Evolutionary conservation across 2,888 invertebrate genomes (phyloP).

Genomic region (Sarcophaga variegata): DNA sequence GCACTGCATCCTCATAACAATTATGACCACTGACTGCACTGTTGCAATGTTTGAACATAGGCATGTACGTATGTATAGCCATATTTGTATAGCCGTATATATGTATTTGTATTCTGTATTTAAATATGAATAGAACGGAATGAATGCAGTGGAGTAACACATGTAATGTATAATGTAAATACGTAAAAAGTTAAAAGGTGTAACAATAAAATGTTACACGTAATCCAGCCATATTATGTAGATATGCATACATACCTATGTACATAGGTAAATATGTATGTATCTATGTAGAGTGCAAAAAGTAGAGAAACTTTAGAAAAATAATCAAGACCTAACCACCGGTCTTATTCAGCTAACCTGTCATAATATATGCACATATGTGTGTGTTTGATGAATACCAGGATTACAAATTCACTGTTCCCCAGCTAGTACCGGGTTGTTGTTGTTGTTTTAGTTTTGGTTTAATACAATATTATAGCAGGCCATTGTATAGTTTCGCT

Average conservation of each 20-base stretch:
- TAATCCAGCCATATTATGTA: constrained; percentile 7
- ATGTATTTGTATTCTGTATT: constrained; percentile 12
- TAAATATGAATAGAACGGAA: constrained; percentile 44
- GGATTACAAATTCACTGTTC: neutral
- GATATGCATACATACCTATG: neutral
- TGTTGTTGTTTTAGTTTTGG: neutral
- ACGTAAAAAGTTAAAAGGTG: constrained; percentile 65
- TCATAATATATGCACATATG: neutral
- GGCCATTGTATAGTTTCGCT: neutral
- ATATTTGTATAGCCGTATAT: neutral
- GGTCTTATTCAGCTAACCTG: constrained; percentile 22
- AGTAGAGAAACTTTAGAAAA: neutral
- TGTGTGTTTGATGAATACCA: neutral
- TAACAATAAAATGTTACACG: constrained; percentile 61
- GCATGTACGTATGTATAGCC: neutral
- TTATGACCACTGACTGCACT: constrained; percentile 4
- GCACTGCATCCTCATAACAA: neutral
- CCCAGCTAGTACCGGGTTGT: neutral
- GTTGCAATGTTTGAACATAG: neutral
- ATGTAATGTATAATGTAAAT: constrained; percentile 62
- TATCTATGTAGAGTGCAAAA: neutral
- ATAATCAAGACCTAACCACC: constrained; percentile 41
- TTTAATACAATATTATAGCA: neutral
- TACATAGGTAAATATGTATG: too few species aligned
- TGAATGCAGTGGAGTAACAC: constrained; percentile 53